Evolutionary conservation across 2,797 vertebrate species (phyloP), one percentile per base, ranked within the genome.

Genomic region (Hippopotamyrus pictus): DNA sequence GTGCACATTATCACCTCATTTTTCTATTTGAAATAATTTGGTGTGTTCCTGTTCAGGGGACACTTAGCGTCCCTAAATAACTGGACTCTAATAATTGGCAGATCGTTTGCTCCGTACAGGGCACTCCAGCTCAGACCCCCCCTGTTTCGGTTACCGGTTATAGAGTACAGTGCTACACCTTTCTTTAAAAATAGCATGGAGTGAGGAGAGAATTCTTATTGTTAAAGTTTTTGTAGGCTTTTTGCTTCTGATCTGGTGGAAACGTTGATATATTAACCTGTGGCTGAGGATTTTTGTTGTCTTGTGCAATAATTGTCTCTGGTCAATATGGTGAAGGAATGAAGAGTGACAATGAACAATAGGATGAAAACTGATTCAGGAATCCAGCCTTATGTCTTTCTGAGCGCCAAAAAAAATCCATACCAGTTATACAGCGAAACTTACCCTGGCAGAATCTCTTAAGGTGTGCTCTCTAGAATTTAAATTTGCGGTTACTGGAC

Each of bases 291-390:
- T 25, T 48, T 46, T 51, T 88, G 5, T 57, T 44, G 37, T 51
- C 73, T 79, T 82, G 69, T 88, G 85, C 85, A 89, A 88, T 89
- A 88, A 33, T 53, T 73, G 37, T 82, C n/a, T 76, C 62, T 46
- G 25, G 44, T 14, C 29, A 41, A 41, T 54, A 44, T 14, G n/a
- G 51, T 59, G 22, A n/a, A 48, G 50, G 50, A 46, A 51, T 41
- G 7, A 14, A 46, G 5, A 59, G 37, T 85, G 53, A 33, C 83
- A 5, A 48, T 65, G 5, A 48, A 29, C 8, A 50, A 25, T n/a
- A 5, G 22, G 19, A 82, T 33, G 22, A 37, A 57, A 29, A 53
- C 33, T 86, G 48, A 53, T 46, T 50, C 19, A 84, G 11, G 73
- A 44, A 79, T 44, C 73, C 46, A 84, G 9, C 82, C 46, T 25